Conservation (phyloP, 1,140 invertebrate species). For the roundworm (Caenorhabditis elegans) region DNA sequence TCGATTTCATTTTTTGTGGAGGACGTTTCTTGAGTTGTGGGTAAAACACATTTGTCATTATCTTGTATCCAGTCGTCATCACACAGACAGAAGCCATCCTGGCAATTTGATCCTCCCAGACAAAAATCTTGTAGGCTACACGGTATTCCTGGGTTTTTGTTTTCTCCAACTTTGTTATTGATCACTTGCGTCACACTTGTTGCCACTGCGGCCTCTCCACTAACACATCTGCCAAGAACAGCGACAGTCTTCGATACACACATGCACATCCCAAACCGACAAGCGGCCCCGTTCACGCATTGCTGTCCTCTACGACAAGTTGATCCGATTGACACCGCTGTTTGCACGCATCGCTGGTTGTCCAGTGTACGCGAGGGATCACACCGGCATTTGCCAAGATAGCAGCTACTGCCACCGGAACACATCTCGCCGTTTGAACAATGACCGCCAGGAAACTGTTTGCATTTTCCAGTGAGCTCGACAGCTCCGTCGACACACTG, state of each 20-base stretch:
- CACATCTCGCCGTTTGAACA: conserved; percentile 51
- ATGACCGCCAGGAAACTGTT: conserved; percentile 46
- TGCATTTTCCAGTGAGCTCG: conserved; percentile 42
- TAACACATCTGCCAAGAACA: conserved; percentile 36
- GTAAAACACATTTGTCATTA: conserved; percentile 40
- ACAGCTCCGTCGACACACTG: conserved; percentile 48
- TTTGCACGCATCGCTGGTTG: conserved; percentile 10
- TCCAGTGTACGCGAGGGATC: conserved; percentile 27
- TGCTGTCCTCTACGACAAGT: conserved; percentile 44
- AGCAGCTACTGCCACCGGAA: conserved; percentile 43
- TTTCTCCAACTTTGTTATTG: background rate
- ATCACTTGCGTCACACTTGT: background rate
- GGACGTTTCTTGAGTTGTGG: conserved; percentile 5
- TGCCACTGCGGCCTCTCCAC: background rate
- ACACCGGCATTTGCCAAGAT: conserved; percentile 50
- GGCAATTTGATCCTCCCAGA: conserved; percentile 38
- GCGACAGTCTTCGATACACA: conserved; percentile 35
- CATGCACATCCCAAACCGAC: conserved; percentile 51
- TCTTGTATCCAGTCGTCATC: conserved; percentile 35
- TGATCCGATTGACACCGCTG: conserved; percentile 42
- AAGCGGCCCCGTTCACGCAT: conserved; percentile 44
- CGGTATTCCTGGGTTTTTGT: conserved; percentile 28
- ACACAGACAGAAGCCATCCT: conserved; percentile 39
- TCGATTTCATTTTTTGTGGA: background rate
- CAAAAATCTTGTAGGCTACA: conserved; percentile 28